These are phyloP conservation scores for Ips typographus DNA, from an alignment of 1,140 invertebrate species.

Conservation along the genomic window DNA sequence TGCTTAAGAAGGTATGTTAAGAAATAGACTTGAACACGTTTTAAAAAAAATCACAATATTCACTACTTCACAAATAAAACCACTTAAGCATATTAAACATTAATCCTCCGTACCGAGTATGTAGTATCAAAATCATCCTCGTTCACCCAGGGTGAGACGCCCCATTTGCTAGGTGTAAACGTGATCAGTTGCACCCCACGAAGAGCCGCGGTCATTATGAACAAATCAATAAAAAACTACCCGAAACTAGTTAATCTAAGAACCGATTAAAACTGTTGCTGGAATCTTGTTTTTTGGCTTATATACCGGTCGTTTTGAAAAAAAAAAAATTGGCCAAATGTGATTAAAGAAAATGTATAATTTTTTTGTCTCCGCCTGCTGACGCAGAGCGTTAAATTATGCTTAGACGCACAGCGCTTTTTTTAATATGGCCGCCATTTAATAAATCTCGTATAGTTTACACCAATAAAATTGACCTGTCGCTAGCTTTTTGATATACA, in stretches of 20 bases:
- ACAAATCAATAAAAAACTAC: not conserved
- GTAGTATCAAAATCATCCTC: not conserved
- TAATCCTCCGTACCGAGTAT: not conserved
- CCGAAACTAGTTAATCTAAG: not conserved
- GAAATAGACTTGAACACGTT: too few species aligned
- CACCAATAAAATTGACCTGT: constrained; percentile 10
- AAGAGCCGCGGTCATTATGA: not conserved
- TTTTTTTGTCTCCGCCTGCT: not conserved
- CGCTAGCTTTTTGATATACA: not conserved
- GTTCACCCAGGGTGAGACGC: constrained; percentile 13
- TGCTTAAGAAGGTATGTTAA: too few species aligned
- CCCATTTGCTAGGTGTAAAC: constrained; percentile 9
- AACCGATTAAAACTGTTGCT: not conserved
- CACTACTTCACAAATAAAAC: not conserved
- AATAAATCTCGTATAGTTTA: constrained; percentile 5
- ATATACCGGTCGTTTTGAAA: constrained; percentile 6
- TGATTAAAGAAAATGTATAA: constrained; percentile 6
- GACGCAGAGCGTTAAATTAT: constrained; percentile 6
- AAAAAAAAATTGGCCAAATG: constrained; percentile 9
- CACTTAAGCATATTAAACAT: not conserved
- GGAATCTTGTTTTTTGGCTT: constrained; percentile 2
- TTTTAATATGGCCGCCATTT: not conserved
- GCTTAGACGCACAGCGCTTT: constrained; percentile 1
- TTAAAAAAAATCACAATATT: too few species aligned
- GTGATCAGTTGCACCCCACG: constrained; percentile 8